Conservation (phyloP, 2,113 vertebrate genomes). For the Paramormyrops kingsleyae region DNA sequence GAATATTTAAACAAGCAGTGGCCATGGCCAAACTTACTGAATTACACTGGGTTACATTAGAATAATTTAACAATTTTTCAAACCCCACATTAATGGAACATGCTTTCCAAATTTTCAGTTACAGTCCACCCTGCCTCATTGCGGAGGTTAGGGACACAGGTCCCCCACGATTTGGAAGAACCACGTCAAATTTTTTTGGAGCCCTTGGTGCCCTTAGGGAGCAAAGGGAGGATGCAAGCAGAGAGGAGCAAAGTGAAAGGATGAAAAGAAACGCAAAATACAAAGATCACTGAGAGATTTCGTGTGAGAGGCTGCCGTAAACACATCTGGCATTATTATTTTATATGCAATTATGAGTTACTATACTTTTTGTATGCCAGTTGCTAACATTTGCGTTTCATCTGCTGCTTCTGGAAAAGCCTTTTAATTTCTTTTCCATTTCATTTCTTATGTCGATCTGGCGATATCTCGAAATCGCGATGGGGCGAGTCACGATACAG, state of each 20-base stretch:
- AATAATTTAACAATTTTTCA: background rate
- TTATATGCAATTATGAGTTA: background rate
- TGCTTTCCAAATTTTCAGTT: background rate
- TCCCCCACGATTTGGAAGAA: background rate
- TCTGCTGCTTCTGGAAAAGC: background rate
- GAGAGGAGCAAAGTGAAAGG: background rate
- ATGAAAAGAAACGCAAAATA: background rate
- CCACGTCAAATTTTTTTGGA: background rate
- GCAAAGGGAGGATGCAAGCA: background rate
- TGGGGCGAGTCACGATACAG: background rate
- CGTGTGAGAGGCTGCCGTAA: background rate
- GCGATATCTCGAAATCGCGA: background rate
- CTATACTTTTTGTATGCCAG: background rate
- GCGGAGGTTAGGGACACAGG: background rate
- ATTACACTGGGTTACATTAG: background rate
- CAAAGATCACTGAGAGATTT: background rate
- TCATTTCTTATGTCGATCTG: background rate
- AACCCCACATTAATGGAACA: background rate
- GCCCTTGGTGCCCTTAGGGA: background rate
- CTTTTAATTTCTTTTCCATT: too few relatives aligned
- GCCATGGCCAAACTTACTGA: background rate
- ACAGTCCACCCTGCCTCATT: background rate
- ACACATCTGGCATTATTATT: background rate
- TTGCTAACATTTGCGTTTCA: background rate
- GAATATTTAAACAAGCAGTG: background rate